A percentile compares a stretch with the other conserved stretches of the same genome.
phyloP scores from a whole-genome alignment of 1,140 invertebrate species.

The Procambarus virginalis region DNA sequence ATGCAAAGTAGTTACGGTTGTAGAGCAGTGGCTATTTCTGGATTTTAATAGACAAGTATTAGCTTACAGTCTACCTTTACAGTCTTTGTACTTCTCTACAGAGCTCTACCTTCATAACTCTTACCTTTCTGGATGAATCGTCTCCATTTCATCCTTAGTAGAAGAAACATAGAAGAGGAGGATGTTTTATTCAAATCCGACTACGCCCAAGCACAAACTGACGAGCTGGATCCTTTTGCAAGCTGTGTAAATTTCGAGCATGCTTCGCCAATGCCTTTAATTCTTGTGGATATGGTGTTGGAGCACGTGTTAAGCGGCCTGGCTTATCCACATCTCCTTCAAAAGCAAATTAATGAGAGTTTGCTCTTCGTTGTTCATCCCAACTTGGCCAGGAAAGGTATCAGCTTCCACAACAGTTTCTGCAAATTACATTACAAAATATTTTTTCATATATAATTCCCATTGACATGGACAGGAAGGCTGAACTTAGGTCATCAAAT shows the following conservation, averaged over 20 bases:
- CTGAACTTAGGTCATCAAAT: too few relatives aligned
- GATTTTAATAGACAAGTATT: too few relatives aligned
- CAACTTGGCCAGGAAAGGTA: slow-evolving; percentile 71
- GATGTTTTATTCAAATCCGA: slow-evolving; percentile 15
- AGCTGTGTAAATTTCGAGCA: slow-evolving; percentile 75
- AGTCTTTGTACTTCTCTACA: too few relatives aligned
- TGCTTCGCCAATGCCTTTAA: slow-evolving; percentile 88
- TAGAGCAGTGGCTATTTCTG: too few relatives aligned
- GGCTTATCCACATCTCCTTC: slow-evolving; percentile 63
- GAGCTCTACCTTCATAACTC: not conserved
- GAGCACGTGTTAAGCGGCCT: slow-evolving; percentile 83
- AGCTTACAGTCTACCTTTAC: too few relatives aligned
- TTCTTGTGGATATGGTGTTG: slow-evolving; percentile 95
- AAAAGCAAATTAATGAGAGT: slow-evolving; percentile 81
- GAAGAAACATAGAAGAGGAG: not conserved
- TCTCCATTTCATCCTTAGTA: slow-evolving; percentile 7
- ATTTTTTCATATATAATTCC: too few relatives aligned
- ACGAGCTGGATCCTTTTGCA: slow-evolving; percentile 70
- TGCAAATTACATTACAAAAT: not conserved
- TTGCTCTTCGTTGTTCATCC: slow-evolving; percentile 74
- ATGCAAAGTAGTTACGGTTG: too few relatives aligned
- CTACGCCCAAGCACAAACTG: slow-evolving; percentile 71
- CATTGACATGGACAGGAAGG: too few relatives aligned
- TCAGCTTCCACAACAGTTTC: slow-evolving; percentile 53
- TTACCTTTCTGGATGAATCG: slow-evolving; percentile 19